Conservation (phyloP, 2,113 vertebrate genomes). For the Solea senegalensis region DNA sequence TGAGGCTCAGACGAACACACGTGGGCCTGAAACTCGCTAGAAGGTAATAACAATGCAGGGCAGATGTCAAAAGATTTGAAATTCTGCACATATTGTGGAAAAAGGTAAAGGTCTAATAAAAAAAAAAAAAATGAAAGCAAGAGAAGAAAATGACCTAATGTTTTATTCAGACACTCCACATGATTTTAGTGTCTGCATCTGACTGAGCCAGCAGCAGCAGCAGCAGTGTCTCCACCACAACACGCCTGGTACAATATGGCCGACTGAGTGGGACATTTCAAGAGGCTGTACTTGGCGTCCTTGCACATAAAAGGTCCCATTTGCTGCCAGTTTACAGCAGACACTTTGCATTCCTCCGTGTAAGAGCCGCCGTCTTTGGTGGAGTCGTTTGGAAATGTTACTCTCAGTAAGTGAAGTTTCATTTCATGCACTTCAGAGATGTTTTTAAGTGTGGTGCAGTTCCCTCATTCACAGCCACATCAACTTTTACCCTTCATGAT, state of each 20-base stretch:
- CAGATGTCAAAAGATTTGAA: neutral
- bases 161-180: constrained; percentile 24
- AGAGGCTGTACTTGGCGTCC: neutral
- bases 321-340: constrained; percentile 11
- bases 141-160: constrained; percentile 9
- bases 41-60: neutral
- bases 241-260: neutral
- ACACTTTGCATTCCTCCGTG: constrained; percentile 9
- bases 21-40: too few relatives aligned
- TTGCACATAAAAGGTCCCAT: constrained; percentile 4
- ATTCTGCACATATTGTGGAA: neutral
- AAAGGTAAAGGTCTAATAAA: neutral
- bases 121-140: neutral
- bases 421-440: too few relatives aligned
- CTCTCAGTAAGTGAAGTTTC: neutral
- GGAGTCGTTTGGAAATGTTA: constrained; percentile 8
- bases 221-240: neutral
- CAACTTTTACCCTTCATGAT: neutral
- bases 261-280: neutral
- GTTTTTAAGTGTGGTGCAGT: too few relatives aligned
- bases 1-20: constrained; percentile 1
- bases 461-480: neutral
- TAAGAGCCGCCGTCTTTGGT: constrained; percentile 4
- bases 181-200: neutral
- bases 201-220: neutral